A percentile compares a stretch with the other conserved stretches of the same genome.
phyloP scores from a whole-genome alignment of 2,797 vertebrate genomes.

The Enteromius thamalakanensis region DNA sequence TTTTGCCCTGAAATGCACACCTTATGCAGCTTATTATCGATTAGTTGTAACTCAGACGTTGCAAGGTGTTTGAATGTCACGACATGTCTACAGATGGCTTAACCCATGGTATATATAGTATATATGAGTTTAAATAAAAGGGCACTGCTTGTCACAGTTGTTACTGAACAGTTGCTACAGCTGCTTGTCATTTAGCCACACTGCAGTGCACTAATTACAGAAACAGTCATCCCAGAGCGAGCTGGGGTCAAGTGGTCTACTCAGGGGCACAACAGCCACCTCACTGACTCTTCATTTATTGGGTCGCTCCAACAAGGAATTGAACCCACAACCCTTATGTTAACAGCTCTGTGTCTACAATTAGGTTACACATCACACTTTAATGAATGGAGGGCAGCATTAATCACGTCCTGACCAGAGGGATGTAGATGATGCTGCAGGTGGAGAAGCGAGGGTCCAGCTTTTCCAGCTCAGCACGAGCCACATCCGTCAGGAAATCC shows the following conservation, averaged over 20 bases:
- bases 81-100: neutral
- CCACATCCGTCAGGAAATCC: slow-evolving; percentile 92
- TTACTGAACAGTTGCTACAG: neutral
- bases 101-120: neutral
- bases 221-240: neutral
- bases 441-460: slow-evolving; percentile 86
- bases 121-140: neutral
- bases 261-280: slow-evolving; percentile 1
- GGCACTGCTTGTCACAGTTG: too few relatives aligned
- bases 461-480: slow-evolving; percentile 86
- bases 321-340: slow-evolving; percentile 32
- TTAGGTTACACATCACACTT: slow-evolving; percentile 17
- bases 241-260: slow-evolving; percentile 10
- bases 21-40: neutral
- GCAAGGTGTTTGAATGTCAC: neutral
- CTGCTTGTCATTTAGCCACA: slow-evolving; percentile 29
- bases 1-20: neutral
- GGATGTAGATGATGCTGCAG: slow-evolving; percentile 94
- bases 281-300: slow-evolving; percentile 18
- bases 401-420: slow-evolving; percentile 78
- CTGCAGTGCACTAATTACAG: slow-evolving; percentile 6
- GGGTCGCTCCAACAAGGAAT: neutral
- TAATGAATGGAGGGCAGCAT: slow-evolving; percentile 10
- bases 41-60: neutral
- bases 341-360: slow-evolving; percentile 35